Conservation (phyloP, 2,113 vertebrate genomes). For the Pterocles burchelli region DNA sequence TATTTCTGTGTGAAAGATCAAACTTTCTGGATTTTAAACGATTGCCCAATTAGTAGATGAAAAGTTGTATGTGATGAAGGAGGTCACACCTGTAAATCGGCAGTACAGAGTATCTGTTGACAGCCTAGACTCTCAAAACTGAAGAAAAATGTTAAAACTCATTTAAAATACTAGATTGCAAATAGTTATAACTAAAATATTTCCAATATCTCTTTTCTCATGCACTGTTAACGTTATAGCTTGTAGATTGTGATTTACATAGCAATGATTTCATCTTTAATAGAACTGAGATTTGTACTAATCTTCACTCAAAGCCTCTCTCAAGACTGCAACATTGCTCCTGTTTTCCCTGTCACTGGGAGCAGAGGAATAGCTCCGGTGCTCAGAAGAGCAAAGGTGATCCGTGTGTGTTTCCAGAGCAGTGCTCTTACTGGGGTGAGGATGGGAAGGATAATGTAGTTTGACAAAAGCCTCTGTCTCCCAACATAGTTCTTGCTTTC, state of each 20-base stretch:
- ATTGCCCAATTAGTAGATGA: not conserved
- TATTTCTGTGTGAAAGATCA: not conserved
- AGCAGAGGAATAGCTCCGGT: not conserved
- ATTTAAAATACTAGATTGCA: not conserved
- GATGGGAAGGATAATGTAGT: not conserved
- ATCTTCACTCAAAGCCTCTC: fast-evolving
- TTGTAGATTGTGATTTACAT: not conserved
- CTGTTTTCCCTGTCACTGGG: fast-evolving
- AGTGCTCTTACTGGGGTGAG: not conserved
- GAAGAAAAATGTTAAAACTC: not conserved
- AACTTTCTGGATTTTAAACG: not conserved
- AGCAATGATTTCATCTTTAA: not conserved
- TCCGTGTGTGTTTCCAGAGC: not conserved
- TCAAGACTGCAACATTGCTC: fast-evolving
- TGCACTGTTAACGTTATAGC: not conserved
- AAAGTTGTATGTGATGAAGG: not conserved
- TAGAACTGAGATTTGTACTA: not conserved
- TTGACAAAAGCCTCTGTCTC: not conserved
- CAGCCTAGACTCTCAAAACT: not conserved
- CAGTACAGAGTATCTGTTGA: not conserved
- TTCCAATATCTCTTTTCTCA: not conserved
- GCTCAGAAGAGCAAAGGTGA: fast-evolving
- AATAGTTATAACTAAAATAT: not conserved
- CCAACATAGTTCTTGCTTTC: fast-evolving
- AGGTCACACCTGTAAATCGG: not conserved